These are phyloP conservation scores for Campylorhamphus procurvoides DNA, from an alignment of 2,113 vertebrate genomes.

Conservation along the genomic window DNA sequence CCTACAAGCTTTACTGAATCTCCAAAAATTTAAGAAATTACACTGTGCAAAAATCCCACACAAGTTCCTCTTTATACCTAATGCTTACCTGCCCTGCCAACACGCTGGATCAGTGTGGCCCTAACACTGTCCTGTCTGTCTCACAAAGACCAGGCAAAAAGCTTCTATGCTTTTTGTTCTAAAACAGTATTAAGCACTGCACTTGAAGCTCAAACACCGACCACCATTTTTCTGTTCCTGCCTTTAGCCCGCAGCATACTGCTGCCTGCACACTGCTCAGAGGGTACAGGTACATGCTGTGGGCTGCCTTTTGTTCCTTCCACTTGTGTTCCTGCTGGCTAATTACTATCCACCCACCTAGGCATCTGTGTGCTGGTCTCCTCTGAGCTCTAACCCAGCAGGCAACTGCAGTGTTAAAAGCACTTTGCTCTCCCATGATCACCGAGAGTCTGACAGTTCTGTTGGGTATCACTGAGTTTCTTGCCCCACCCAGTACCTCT, in stretches of 20 bases:
- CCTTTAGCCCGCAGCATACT: accelerated
- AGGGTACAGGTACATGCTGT: accelerated
- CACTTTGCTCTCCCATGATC: neutral
- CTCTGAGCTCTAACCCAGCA: neutral
- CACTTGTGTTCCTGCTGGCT: accelerated
- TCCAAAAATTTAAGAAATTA: neutral
- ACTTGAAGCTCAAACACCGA: accelerated
- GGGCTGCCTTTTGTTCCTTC: neutral
- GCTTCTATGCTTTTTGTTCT: neutral
- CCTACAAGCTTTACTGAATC: neutral
- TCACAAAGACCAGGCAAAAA: neutral
- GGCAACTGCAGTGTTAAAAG: neutral
- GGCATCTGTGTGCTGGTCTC: accelerated
- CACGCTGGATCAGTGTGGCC: accelerated
- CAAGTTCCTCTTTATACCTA: neutral
- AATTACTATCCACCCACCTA: accelerated
- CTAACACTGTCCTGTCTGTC: neutral
- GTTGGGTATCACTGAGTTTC: neutral
- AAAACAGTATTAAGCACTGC: neutral
- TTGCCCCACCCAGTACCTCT: neutral
- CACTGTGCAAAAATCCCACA: neutral
- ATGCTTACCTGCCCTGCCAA: neutral
- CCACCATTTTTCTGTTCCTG: neutral
- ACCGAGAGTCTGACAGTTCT: neutral
- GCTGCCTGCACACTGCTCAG: neutral